Percentiles rank a stretch among this genome's conserved stretches.
These are phyloP conservation scores for Sylvietta virens DNA, from an alignment of 2,113 vertebrate genomes.

Conservation along the genomic window DNA sequence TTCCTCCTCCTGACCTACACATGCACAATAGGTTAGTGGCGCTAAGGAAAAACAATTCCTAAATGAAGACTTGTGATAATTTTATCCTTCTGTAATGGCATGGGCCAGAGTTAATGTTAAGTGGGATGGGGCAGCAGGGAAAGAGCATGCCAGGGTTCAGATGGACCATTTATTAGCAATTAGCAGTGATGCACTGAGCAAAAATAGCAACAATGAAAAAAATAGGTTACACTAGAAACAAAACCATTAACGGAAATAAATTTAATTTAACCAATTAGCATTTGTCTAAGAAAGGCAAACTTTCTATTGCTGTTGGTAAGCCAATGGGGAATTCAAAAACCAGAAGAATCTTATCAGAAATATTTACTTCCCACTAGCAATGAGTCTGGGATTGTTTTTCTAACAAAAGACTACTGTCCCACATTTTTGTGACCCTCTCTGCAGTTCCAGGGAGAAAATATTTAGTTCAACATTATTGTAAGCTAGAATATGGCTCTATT, in stretches of 20 bases:
- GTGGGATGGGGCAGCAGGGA: slow-evolving; percentile 21
- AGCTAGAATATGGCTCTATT: slow-evolving; percentile 77
- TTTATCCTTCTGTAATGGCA: slow-evolving; percentile 43
- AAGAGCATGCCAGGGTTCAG: slow-evolving; percentile 42
- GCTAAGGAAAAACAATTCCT: background rate
- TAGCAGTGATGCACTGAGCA: slow-evolving; percentile 51
- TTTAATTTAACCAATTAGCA: slow-evolving; percentile 60
- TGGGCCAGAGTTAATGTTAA: slow-evolving; percentile 54
- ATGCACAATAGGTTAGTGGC: background rate
- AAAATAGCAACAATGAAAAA: slow-evolving; percentile 45
- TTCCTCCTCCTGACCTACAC: background rate
- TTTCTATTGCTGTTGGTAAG: background rate
- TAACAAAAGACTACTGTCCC: slow-evolving; percentile 26
- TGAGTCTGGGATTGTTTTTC: background rate
- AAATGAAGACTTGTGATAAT: slow-evolving; percentile 9
- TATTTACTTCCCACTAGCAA: slow-evolving; percentile 42
- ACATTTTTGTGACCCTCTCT: slow-evolving; percentile 44
- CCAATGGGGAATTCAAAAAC: background rate
- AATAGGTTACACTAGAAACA: slow-evolving; percentile 30
- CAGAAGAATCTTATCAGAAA: background rate
- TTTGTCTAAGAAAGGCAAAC: slow-evolving; percentile 38
- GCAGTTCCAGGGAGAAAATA: slow-evolving; percentile 59
- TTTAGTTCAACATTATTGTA: slow-evolving; percentile 73
- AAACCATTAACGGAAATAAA: slow-evolving; percentile 49
- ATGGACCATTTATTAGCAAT: slow-evolving; percentile 60